Conservation (phyloP, 2,113 vertebrate species). For the Eolophus roseicapilla region DNA sequence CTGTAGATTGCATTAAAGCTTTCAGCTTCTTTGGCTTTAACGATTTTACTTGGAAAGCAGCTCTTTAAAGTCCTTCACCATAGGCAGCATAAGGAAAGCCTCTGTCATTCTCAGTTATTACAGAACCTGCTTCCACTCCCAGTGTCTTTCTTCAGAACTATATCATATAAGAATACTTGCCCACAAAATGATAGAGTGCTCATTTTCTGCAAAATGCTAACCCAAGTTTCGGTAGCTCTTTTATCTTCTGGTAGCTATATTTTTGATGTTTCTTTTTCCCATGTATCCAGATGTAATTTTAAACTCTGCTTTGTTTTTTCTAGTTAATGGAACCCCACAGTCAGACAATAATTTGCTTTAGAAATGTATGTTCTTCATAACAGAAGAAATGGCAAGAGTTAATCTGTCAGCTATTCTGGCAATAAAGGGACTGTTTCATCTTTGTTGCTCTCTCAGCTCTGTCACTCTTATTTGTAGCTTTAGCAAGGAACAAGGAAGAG, state of each 20-base stretch:
- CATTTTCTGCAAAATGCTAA: constrained; percentile 1
- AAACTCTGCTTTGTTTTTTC: neutral
- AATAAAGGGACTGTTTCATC: neutral
- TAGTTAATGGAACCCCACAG: accelerated
- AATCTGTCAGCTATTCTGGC: neutral
- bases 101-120: neutral
- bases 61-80: neutral
- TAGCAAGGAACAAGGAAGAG: neutral
- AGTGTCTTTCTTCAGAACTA: neutral
- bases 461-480: neutral
- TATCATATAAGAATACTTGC: neutral
- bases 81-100: neutral
- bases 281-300: neutral
- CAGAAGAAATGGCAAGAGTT: neutral
- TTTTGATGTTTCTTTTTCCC: neutral
- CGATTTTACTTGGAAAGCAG: neutral
- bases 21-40: neutral
- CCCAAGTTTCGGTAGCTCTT: neutral
- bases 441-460: neutral
- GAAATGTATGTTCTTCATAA: neutral
- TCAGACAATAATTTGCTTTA: neutral
- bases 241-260: neutral
- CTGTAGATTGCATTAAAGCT: neutral
- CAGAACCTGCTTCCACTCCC: neutral
- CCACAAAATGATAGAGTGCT: neutral